Evolutionary conservation across 23 tunicate genomes (phyloP).

Genomic region (Styela plicata): DNA sequence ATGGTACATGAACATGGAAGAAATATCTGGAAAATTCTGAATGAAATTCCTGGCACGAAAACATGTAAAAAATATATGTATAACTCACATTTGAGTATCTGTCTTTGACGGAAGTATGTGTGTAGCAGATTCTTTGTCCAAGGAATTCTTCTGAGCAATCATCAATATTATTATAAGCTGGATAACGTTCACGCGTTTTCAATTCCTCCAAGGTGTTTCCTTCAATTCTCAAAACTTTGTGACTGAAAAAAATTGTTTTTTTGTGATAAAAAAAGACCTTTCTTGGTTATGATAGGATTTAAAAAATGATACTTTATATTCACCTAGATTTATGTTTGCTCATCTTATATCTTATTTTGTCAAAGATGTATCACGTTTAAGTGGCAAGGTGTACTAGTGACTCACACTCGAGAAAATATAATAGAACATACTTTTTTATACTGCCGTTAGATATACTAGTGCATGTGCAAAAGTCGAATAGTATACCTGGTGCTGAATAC

Average conservation of each 20-base stretch:
- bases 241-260: slow-evolving; percentile 36
- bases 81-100: background rate
- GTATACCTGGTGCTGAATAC: slow-evolving; percentile 60
- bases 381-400: no score
- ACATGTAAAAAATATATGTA: no score
- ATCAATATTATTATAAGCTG: background rate
- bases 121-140: slow-evolving; percentile 67
- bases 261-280: no score
- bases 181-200: background rate
- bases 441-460: background rate
- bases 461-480: background rate
- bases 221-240: slow-evolving; percentile 54
- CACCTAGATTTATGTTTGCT: no score
- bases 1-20: no score
- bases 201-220: slow-evolving; percentile 35
- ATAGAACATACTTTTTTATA: background rate
- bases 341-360: no score
- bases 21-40: no score
- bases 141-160: slow-evolving; percentile 47
- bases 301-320: no score
- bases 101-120: background rate
- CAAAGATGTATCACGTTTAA: no score
- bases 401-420: background rate
- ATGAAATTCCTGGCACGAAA: no score
- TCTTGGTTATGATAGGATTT: no score